Conservation (phyloP, 2,888 invertebrate genomes). For the Nudaria mundana region DNA sequence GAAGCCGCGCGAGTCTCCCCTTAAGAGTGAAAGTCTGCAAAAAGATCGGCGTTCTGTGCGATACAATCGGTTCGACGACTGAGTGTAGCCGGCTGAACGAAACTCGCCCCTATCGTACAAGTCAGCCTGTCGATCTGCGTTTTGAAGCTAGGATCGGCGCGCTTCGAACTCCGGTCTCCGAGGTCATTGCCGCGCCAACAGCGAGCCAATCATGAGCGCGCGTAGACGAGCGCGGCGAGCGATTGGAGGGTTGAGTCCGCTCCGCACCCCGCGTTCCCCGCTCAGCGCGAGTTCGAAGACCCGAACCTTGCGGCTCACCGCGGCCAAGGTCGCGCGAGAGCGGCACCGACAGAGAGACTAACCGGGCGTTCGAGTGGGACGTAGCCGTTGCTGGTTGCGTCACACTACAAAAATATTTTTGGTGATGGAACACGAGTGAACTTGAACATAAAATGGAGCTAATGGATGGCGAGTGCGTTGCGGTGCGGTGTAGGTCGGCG, state of each 20-base stretch:
- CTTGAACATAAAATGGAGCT: constrained; percentile 78
- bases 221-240: constrained; percentile 67
- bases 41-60: constrained; percentile 76
- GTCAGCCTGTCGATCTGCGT: constrained; percentile 77
- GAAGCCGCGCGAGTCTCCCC: constrained; percentile 65
- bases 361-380: constrained; percentile 65
- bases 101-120: constrained; percentile 74
- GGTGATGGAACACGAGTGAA: constrained; percentile 80
- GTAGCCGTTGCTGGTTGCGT: constrained; percentile 69
- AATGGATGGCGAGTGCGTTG: constrained; percentile 69
- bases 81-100: constrained; percentile 61
- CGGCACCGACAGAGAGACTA: constrained; percentile 66
- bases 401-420: constrained; percentile 80
- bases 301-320: constrained; percentile 93
- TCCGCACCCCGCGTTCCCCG: constrained; percentile 65
- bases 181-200: constrained; percentile 89
- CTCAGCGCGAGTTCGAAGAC: constrained; percentile 86
- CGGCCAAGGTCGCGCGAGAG: constrained; percentile 86
- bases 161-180: constrained; percentile 90
- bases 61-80: constrained; percentile 74
- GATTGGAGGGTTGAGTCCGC: constrained; percentile 63
- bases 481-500: constrained; percentile 68
- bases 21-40: constrained; percentile 83
- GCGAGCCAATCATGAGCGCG: constrained; percentile 75
- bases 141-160: constrained; percentile 84